Base-by-base conservation (phyloP, 2,797 vertebrate species). In the Prionace glauca region DNA sequence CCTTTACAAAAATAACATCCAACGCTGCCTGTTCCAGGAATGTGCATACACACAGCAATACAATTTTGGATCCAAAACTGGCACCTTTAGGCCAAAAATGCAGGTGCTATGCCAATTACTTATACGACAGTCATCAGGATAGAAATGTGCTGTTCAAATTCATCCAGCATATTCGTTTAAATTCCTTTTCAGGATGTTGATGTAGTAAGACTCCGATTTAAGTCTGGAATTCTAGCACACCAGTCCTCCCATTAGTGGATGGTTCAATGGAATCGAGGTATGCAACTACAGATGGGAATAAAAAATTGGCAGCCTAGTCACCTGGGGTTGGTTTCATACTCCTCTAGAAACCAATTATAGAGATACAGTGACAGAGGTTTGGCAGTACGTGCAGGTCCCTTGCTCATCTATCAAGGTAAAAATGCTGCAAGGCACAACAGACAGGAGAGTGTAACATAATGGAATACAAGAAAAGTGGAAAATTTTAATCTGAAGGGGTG, bases 271-370 rank as follows among this genome's bases (percentile, higher is more conserved):
- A 92, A 92, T 69, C 8, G 90, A 22, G 65, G 65, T 92, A n/a
- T 69, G 62, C 65, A 41, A 92, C n/a, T 24, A 67, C 36, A 11
- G 18, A 69, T 41, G 36, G 65, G 90, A 36, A 92, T 41, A 92
- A 36, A 12, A 91, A 69, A 92, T 69, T n/a, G 22, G 65, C 90
- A 92, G 90, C 62, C n/a, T 69, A 92, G 65, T 92, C 90, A 69
- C 90, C 90, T 20, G 36, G 24, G 65, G 90, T 65, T 92, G 65
- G 32, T 41, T n/a, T 69, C 65, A 10, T 41, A 41, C 65, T 69
- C 65, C 65, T 41, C 62, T 67, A 36, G 90, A 92, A 92, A 69
- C 90, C 90, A 92, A 92, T 92, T 92, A 92, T 36, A 92, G 65
- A 41, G 36, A 92, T 24, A 69, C 32, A 41, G 90, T 92, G 65